Conservation (phyloP, 2,888 invertebrate species). For the Drosophila picticornis region DNA sequence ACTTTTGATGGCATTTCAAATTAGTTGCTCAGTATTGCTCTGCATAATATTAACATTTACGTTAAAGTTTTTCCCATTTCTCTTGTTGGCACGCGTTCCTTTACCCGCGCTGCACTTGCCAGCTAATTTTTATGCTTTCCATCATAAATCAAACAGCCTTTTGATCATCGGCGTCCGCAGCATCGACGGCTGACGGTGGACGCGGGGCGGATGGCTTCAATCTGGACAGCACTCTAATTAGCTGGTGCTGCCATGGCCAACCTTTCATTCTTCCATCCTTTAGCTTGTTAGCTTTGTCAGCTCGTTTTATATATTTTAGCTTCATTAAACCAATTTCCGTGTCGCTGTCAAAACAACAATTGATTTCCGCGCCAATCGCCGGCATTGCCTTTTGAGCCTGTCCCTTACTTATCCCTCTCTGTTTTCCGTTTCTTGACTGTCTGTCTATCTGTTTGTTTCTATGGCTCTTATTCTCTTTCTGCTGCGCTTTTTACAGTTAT, state of each 20-base stretch:
- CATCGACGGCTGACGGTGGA: background rate
- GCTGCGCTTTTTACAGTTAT: constrained; percentile 51
- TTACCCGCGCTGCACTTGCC: constrained; percentile 25
- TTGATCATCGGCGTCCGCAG: constrained; percentile 65
- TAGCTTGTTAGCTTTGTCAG: constrained; percentile 79
- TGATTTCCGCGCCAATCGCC: constrained; percentile 80
- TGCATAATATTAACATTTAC: constrained; percentile 75
- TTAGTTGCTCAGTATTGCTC: constrained; percentile 54
- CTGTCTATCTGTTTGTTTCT: background rate
- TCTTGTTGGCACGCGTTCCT: background rate
- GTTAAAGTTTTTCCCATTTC: constrained; percentile 57
- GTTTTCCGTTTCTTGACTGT: constrained; percentile 4
- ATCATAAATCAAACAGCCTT: constrained; percentile 79
- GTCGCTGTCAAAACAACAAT: constrained; percentile 82
- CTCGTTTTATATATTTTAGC: constrained; percentile 72
- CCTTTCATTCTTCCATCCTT: constrained; percentile 35
- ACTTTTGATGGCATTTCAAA: constrained; percentile 58
- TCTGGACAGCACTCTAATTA: constrained; percentile 74
- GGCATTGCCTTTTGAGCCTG: constrained; percentile 58
- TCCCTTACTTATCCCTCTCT: background rate
- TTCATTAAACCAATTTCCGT: constrained; percentile 80
- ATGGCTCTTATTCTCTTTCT: background rate
- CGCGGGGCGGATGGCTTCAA: constrained; percentile 43
- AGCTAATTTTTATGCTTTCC: constrained; percentile 71
- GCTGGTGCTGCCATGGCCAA: constrained; percentile 51